Evolutionary conservation across 2,797 vertebrate genomes (phyloP), one percentile per base, ranked within the genome.

Genomic region (Poeciliopsis gracilis): DNA sequence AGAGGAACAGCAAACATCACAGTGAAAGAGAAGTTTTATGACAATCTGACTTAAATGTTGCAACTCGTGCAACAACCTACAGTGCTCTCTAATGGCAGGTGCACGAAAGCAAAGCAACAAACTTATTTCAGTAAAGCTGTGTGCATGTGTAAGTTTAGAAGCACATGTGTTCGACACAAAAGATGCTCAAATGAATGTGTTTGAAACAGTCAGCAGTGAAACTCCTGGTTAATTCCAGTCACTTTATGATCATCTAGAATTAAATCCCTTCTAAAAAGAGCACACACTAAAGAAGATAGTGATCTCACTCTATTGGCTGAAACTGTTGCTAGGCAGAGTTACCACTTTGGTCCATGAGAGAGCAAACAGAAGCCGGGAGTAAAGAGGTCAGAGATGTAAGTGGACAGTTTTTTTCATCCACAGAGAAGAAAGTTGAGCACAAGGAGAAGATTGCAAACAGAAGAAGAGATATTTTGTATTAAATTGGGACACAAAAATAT

Each of bases 1-100:
- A 0, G 79, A 85, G 72, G 82, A 38, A 89, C 55, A 71, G 30
- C 1, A 51, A 11, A 28, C 47, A 55, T 76, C 61, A 74, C 45
- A 20, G 72, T 74, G 66, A 69, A 18, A 41, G 36, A 28, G 59
- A 33, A 0, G 13, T 43, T 25, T 12, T 20, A 69, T 69, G 9
- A 69, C 66, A 41, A 2, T 43, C 36, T 43, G 38, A 25, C 36
- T 25, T 20, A n/a, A 25, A 41, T 25, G 23, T 41, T 25, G 23
- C 25, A 69, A 23, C 8, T 69, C 66, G 43, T 12, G 10, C 20
- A 33, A 15, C 23, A 69, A 41, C 23, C 38, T 69, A n/a, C 38
- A 69, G 66, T 43, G 38, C 38, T 38, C 10, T 41, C 38, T 41
- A 43, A 25, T 69, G 66, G 66, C 23, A 13, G 38, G 66, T 69